Percentiles rank a stretch among this genome's conserved stretches.
Evolutionary conservation across 2,888 invertebrate genomes (phyloP).

Genomic region (Morpho helenor): DNA sequence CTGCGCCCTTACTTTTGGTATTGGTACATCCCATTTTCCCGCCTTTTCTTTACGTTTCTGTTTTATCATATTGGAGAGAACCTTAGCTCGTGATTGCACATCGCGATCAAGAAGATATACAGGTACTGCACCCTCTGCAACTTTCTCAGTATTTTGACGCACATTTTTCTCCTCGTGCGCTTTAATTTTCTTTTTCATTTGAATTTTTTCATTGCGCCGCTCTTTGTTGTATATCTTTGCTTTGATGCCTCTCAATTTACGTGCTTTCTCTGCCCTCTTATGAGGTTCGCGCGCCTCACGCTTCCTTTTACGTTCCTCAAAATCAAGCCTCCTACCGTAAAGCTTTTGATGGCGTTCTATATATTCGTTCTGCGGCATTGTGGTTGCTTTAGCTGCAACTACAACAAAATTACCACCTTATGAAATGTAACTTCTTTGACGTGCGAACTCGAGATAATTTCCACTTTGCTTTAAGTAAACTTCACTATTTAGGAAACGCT

Average conservation of each 20-base stretch:
- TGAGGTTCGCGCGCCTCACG: slow-evolving; percentile 97
- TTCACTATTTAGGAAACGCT: too few relatives aligned
- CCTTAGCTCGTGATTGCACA: slow-evolving; percentile 95
- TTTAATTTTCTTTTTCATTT: slow-evolving; percentile 99
- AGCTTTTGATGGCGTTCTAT: slow-evolving; percentile 98
- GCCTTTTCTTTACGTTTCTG: slow-evolving; percentile 99
- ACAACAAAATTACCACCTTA: slow-evolving; percentile 68
- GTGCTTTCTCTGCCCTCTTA: slow-evolving; percentile 93
- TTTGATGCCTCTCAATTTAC: slow-evolving; percentile 95
- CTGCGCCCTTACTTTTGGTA: slow-evolving; percentile 98
- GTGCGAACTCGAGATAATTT: not conserved
- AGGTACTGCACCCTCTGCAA: slow-evolving; percentile 95
- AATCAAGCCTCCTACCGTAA: slow-evolving; percentile 96
- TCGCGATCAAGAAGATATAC: slow-evolving; percentile 98
- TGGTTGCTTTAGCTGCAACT: slow-evolving; percentile 77
- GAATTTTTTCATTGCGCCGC: slow-evolving; percentile 98
- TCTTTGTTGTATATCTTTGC: slow-evolving; percentile 99
- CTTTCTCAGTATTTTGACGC: slow-evolving; percentile 90
- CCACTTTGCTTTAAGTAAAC: too few relatives aligned
- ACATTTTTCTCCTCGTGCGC: slow-evolving; percentile 97
- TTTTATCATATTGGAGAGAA: slow-evolving; percentile 99
- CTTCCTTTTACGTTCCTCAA: slow-evolving; percentile 98
- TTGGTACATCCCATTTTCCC: slow-evolving; percentile 99
- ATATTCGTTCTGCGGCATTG: slow-evolving; percentile 99
- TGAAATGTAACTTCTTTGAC: slow-evolving; percentile 36